Evolutionary conservation across 2,797 vertebrate genomes (phyloP).

Genomic region (Coregonus sp.): DNA sequence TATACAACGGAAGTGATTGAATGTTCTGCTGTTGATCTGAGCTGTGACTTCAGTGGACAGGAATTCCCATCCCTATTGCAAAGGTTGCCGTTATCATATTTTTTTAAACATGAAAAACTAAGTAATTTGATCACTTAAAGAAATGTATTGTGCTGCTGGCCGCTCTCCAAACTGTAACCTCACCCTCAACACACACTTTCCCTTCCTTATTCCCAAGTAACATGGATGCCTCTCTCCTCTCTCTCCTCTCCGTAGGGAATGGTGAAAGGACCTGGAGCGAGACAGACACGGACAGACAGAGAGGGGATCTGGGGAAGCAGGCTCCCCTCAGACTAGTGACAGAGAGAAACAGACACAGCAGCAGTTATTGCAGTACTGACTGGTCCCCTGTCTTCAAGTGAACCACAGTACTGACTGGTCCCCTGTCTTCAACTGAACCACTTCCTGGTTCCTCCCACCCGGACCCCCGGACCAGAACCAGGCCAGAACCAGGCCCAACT

Average conservation of each 20-base stretch:
- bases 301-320: constrained; percentile 26
- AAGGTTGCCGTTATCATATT: too few relatives aligned
- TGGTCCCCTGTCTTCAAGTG: constrained; percentile 22
- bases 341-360: constrained; percentile 22
- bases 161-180: not conserved
- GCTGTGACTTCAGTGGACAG: not conserved
- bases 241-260: constrained; percentile 48
- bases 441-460: constrained; percentile 5
- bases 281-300: constrained; percentile 43
- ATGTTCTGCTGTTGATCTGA: not conserved
- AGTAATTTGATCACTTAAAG: too few relatives aligned
- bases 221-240: not conserved
- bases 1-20: not conserved
- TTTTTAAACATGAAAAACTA: too few relatives aligned
- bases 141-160: too few relatives aligned
- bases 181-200: not conserved
- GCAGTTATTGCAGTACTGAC: constrained; percentile 16
- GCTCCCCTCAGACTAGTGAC: constrained; percentile 32
- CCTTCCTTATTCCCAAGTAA: not conserved
- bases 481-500: constrained; percentile 7
- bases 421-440: too few relatives aligned
- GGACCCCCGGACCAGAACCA: not conserved
- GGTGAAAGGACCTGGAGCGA: constrained; percentile 49
- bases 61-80: too few relatives aligned
- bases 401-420: constrained; percentile 15